phyloP scores from a whole-genome alignment of 2,113 vertebrate species.

The Lophotis ruficrista region DNA sequence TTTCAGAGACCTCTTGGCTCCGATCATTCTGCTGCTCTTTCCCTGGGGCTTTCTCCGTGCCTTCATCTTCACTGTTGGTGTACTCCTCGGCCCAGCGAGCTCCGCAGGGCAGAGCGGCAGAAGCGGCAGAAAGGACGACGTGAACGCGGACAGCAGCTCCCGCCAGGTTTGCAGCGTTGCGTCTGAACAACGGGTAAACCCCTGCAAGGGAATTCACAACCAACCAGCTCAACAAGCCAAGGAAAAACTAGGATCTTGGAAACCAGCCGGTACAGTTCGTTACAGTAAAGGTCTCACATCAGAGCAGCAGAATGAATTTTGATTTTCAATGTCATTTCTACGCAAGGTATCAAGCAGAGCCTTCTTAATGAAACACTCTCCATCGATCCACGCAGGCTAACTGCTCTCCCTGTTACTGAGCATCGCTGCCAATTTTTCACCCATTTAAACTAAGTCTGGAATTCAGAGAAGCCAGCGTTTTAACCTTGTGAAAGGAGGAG shows the following conservation, averaged over 20 bases:
- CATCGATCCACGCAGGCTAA: neutral
- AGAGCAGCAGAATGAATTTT: neutral
- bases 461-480: no score
- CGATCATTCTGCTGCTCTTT: neutral
- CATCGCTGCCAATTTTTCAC: neutral
- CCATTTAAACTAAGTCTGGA: neutral
- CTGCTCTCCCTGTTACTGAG: neutral
- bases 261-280: neutral
- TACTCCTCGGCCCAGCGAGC: conserved; percentile 43
- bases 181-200: conserved; percentile 89
- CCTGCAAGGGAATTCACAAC: conserved; percentile 71
- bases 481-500: no score
- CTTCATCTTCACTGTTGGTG: conserved; percentile 68
- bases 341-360: neutral
- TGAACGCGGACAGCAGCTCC: conserved; percentile 91
- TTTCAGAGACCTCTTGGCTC: neutral
- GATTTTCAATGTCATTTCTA: neutral
- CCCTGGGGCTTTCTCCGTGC: neutral
- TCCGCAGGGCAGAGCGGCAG: neutral
- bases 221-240: neutral
- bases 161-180: conserved; percentile 83
- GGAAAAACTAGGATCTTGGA: neutral
- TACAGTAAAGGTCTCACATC: neutral
- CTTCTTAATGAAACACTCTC: neutral
- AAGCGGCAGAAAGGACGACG: conserved; percentile 66